Conservation (phyloP, 2,113 vertebrate genomes). For the Eptesicus fuscus region DNA sequence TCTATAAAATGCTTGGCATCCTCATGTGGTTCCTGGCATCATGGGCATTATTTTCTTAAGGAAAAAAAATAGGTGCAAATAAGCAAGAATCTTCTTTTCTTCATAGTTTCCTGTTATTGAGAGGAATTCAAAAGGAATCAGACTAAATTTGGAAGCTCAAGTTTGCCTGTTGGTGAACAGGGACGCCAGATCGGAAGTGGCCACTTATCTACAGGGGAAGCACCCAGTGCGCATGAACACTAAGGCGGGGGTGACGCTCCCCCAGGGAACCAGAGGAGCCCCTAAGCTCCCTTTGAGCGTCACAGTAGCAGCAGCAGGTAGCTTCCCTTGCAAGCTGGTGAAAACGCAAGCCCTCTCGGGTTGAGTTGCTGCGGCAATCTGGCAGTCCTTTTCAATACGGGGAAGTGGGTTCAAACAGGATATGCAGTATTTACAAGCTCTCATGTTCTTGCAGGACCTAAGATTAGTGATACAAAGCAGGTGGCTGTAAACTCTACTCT, state of each 20-base stretch:
- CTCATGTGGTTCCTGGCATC: neutral
- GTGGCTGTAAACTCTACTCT: neutral
- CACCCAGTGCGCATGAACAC: neutral
- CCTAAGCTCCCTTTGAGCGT: neutral
- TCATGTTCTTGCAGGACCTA: constrained; percentile 4
- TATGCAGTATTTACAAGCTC: neutral
- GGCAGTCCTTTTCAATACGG: neutral
- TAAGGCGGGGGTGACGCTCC: neutral
- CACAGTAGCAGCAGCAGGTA: neutral
- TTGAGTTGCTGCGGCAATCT: neutral
- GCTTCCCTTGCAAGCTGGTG: neutral
- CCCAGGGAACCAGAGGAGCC: neutral
- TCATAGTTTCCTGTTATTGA: neutral
- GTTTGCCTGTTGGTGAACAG: neutral
- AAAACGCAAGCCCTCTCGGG: neutral
- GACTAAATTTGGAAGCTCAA: constrained; percentile 1
- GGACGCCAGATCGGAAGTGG: neutral
- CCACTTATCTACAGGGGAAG: neutral
- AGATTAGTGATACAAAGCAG: constrained; percentile 9
- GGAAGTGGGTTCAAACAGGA: neutral
- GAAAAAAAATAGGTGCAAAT: neutral
- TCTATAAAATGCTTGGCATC: neutral
- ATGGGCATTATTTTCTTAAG: neutral
- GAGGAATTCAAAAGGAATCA: constrained; percentile 9
- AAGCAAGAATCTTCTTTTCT: neutral